A percentile compares a stretch with the other conserved stretches of the same genome.
Evolutionary conservation across 2,113 vertebrate species (phyloP).

Genomic region (Nibea albiflora): DNA sequence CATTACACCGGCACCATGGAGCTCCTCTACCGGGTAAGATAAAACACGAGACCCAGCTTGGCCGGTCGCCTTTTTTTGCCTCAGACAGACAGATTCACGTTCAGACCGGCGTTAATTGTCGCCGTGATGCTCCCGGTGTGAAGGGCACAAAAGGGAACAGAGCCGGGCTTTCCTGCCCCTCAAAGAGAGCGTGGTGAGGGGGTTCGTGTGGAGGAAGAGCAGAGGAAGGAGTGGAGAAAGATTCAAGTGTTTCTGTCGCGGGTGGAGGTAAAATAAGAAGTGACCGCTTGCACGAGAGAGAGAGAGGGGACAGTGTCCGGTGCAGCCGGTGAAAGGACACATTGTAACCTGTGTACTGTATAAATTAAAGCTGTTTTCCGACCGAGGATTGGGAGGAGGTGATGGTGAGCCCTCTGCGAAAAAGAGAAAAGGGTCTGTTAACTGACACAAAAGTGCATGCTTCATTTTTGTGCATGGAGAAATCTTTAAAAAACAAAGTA

Average conservation of each 20-base stretch:
- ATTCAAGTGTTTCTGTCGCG: neutral
- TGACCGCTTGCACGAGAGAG: conserved; percentile 9
- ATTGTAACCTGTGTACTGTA: conserved; percentile 48
- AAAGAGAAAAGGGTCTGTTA: neutral
- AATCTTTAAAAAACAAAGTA: neutral
- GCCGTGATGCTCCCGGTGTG: conserved; percentile 31
- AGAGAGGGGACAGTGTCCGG: conserved; percentile 4
- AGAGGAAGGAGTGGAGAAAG: neutral
- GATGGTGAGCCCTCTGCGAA: neutral
- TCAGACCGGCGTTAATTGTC: neutral
- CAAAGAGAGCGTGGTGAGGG: conserved; percentile 17
- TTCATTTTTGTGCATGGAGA: too few species aligned
- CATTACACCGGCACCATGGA: conserved; percentile 39
- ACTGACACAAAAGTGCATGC: neutral
- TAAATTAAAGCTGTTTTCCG: conserved; percentile 48
- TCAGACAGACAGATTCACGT: neutral
- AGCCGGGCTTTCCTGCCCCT: conserved; percentile 18
- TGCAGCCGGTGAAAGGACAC: conserved; percentile 45
- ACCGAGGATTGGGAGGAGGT: neutral
- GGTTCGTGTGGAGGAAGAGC: neutral
- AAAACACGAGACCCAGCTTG: neutral
- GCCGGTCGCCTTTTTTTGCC: accelerated
- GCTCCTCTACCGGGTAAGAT: conserved; percentile 51
- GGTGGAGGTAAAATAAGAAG: neutral
- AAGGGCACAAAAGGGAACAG: conserved; percentile 34